Conservation (phyloP, 2,797 vertebrate genomes). For the Pseudochirops corinnae region DNA sequence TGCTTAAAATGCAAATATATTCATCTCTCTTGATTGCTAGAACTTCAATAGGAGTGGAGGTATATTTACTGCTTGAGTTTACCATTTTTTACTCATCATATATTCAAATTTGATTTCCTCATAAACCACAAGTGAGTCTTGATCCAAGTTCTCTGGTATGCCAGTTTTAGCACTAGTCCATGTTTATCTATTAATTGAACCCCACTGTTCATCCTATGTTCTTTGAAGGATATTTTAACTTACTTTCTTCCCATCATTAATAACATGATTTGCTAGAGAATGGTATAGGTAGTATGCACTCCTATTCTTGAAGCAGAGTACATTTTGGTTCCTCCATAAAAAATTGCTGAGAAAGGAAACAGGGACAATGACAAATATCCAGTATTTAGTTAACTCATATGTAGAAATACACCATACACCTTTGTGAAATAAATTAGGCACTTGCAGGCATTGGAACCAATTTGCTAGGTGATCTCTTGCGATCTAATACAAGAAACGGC, state of each 20-base stretch:
- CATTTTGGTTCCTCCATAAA: conserved; percentile 8
- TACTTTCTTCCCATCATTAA: conserved; percentile 9
- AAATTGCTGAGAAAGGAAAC: conserved; percentile 2
- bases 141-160: conserved; percentile 3
- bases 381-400: neutral
- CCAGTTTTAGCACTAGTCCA: neutral
- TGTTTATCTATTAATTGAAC: conserved; percentile 36
- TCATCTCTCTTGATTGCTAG: neutral
- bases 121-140: neutral
- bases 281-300: neutral
- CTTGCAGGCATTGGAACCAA: neutral
- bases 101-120: conserved; percentile 28
- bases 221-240: conserved; percentile 27
- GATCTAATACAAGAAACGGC: neutral
- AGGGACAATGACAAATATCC: neutral
- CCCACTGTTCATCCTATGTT: neutral
- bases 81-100: neutral
- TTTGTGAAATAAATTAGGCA: neutral
- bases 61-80: neutral
- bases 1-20: neutral
- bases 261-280: conserved; percentile 19
- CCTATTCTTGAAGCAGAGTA: neutral
- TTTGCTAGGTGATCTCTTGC: neutral
- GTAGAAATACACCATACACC: neutral
- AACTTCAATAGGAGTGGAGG: neutral